phyloP scores from a whole-genome alignment of 30 jellyfish, hydroid and myxozoan genomes.

The Aurelia sp. region DNA sequence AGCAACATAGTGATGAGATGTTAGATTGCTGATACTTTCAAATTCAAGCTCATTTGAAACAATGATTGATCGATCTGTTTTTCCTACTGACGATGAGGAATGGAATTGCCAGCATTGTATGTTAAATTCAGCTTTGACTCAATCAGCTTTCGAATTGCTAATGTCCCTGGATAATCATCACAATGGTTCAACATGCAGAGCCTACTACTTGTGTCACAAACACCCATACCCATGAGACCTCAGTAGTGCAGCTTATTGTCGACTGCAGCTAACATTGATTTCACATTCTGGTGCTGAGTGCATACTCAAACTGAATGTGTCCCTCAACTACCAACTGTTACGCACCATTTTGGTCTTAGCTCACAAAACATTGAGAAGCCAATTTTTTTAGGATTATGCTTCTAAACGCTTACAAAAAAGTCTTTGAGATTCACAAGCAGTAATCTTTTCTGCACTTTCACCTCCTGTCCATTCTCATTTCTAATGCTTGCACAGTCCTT shows the following conservation, averaged over 20 bases:
- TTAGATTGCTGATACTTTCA: not conserved
- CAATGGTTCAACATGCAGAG: conserved; percentile 15
- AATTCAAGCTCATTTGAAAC: not conserved
- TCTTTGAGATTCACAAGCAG: not conserved
- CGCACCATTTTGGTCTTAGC: conserved; percentile 6
- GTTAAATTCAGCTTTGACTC: not conserved
- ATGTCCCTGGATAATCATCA: conserved; percentile 1
- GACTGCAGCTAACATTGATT: not conserved
- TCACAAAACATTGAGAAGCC: not conserved
- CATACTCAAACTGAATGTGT: conserved; percentile 11
- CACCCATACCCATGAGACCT: conserved; percentile 4
- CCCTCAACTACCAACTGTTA: not conserved
- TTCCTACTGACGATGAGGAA: not conserved
- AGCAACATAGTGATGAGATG: conserved; percentile 1
- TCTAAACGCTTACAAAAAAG: not conserved
- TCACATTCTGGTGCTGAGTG: conserved; percentile 9
- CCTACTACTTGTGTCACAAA: not conserved
- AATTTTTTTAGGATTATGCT: not conserved
- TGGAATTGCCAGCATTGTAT: not conserved
- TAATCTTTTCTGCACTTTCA: conserved; percentile 5
- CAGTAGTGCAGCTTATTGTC: not conserved
- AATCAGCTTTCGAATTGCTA: not conserved
- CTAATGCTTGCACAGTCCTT: not conserved
- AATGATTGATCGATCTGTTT: not conserved
- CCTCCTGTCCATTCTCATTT: not conserved